Conservation (phyloP, 2,113 vertebrate species). For the Drymodes brunneopygia region DNA sequence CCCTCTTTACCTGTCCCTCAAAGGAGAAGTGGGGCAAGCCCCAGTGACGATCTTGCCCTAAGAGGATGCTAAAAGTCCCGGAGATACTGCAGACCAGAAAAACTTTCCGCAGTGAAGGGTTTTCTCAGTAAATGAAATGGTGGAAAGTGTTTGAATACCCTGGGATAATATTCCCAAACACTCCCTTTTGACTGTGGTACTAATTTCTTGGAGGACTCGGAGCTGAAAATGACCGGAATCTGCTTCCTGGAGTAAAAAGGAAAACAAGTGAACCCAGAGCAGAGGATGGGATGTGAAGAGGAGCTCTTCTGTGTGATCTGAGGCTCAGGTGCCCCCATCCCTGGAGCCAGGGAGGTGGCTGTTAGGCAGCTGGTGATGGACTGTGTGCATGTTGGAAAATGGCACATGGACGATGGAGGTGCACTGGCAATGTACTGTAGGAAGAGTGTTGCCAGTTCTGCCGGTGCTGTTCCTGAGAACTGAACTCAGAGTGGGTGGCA, state of each 20-base stretch:
- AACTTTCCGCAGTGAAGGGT: not conserved
- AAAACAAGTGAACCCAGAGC: not conserved
- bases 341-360: not conserved
- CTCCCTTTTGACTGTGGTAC: not conserved
- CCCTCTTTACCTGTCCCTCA: not conserved
- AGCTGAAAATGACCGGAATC: not conserved
- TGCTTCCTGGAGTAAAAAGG: not conserved
- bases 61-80: not conserved
- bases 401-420: not conserved
- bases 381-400: not conserved
- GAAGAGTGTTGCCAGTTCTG: not conserved
- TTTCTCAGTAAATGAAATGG: not conserved
- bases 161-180: not conserved
- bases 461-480: not conserved
- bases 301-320: not conserved
- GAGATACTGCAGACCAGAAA: not conserved
- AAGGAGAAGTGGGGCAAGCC: not conserved
- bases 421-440: not conserved
- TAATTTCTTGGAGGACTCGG: not conserved
- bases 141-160: not conserved
- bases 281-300: not conserved
- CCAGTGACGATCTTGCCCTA: rapidly evolving
- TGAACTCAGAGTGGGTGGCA: not conserved
- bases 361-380: not conserved
- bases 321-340: not conserved